Conservation (phyloP, 2,797 vertebrate genomes). For the Dromococcyx pavoninus region DNA sequence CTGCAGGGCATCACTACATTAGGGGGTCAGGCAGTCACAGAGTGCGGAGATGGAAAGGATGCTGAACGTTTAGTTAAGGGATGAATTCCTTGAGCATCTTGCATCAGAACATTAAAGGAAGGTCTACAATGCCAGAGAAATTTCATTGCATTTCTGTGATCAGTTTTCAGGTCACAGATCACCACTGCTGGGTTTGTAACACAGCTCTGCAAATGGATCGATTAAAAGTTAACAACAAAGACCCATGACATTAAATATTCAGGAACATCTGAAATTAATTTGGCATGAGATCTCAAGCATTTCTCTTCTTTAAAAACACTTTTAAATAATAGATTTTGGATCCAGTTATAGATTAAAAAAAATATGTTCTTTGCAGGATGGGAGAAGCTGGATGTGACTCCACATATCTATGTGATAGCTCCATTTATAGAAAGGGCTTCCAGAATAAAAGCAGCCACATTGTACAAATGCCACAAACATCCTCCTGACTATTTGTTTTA, state of each 20-base stretch:
- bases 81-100: background rate
- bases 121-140: conserved; percentile 55
- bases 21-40: background rate
- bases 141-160: conserved; percentile 37
- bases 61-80: background rate
- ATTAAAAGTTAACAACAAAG: conserved; percentile 42
- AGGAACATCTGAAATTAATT: conserved; percentile 64
- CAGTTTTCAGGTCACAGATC: conserved; percentile 55
- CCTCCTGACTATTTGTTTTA: conserved; percentile 22
- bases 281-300: conserved; percentile 46
- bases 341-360: background rate
- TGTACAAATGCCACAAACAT: conserved; percentile 37
- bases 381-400: conserved; percentile 50
- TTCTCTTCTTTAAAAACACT: background rate
- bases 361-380: conserved; percentile 40
- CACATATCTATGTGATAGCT: background rate
- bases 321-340: conserved; percentile 23
- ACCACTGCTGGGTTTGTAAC: conserved; percentile 37
- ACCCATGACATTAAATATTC: conserved; percentile 19
- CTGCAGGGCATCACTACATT: background rate
- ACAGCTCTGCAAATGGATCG: conserved; percentile 39
- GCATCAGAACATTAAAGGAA: background rate
- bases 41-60: background rate
- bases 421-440: conserved; percentile 27
- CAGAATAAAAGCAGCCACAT: conserved; percentile 34